phyloP scores from a whole-genome alignment of 2,797 vertebrate species.

The Chloroceryle inda region DNA sequence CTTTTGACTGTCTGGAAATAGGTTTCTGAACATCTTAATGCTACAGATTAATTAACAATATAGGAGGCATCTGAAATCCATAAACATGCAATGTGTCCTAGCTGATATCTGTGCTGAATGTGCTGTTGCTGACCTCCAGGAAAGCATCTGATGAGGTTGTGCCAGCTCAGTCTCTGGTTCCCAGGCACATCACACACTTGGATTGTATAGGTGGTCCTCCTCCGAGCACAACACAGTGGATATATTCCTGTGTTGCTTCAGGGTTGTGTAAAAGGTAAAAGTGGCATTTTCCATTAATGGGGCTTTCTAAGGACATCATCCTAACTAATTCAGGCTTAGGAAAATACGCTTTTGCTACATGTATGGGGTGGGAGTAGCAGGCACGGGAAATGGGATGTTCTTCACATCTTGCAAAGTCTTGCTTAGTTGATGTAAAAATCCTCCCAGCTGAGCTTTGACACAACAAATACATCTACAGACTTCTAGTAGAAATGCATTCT shows the following conservation, averaged over 20 bases:
- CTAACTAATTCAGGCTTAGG: neutral
- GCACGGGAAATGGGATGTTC: neutral
- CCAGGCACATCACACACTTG: fast-evolving
- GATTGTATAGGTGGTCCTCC: neutral
- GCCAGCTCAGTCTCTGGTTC: neutral
- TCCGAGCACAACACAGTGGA: fast-evolving
- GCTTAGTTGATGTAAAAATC: neutral
- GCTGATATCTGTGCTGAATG: neutral
- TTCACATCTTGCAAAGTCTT: neutral
- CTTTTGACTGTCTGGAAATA: neutral
- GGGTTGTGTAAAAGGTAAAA: neutral
- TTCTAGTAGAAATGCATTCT: neutral
- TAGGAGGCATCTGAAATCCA: neutral
- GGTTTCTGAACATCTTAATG: neutral
- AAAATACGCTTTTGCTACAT: neutral
- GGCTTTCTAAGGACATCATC: neutral
- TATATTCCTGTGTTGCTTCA: neutral
- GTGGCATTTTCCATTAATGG: fast-evolving
- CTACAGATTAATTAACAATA: neutral
- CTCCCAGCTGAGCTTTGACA: neutral
- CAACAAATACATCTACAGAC: neutral
- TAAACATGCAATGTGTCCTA: fast-evolving
- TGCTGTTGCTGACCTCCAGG: neutral
- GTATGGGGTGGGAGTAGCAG: neutral
- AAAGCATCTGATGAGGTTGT: neutral